These are phyloP conservation scores for Pseudochirops cupreus DNA, from an alignment of 2,797 vertebrate genomes.

Conservation along the genomic window DNA sequence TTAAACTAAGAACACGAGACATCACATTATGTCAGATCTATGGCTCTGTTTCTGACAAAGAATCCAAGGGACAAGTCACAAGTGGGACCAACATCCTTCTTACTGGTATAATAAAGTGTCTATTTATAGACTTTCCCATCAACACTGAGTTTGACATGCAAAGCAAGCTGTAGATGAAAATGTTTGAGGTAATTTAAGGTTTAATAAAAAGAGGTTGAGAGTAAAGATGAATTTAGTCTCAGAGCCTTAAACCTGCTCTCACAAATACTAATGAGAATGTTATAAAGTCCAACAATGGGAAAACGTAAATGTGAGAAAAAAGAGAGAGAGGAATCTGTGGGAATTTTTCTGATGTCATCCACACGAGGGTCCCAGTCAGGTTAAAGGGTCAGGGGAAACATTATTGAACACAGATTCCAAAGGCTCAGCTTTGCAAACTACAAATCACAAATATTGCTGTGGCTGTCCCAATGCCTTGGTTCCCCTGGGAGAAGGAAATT, in stretches of 20 bases:
- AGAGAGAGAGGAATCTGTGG: constrained; percentile 1
- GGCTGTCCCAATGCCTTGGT: background rate
- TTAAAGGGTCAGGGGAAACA: constrained; percentile 1
- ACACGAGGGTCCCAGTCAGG: background rate
- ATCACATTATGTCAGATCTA: background rate
- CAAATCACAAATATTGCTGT: background rate
- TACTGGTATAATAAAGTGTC: background rate
- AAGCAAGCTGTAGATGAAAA: constrained; percentile 8
- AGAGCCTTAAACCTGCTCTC: background rate
- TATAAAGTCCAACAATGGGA: background rate
- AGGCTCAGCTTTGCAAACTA: background rate
- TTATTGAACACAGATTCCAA: accelerated
- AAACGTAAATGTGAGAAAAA: constrained; percentile 9
- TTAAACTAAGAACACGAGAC: background rate
- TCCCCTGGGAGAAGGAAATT: constrained; percentile 9
- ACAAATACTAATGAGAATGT: constrained; percentile 2
- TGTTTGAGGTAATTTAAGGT: constrained; percentile 2
- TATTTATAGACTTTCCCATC: constrained; percentile 6
- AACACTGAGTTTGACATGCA: background rate
- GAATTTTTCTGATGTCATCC: constrained; percentile 17
- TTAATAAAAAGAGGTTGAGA: constrained; percentile 1
- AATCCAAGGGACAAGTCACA: background rate
- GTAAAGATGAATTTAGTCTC: background rate
- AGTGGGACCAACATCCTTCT: background rate
- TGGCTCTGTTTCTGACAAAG: background rate